Evolutionary conservation across 1,140 invertebrate species (phyloP).

Genomic region (Leptopilina boulardi): DNA sequence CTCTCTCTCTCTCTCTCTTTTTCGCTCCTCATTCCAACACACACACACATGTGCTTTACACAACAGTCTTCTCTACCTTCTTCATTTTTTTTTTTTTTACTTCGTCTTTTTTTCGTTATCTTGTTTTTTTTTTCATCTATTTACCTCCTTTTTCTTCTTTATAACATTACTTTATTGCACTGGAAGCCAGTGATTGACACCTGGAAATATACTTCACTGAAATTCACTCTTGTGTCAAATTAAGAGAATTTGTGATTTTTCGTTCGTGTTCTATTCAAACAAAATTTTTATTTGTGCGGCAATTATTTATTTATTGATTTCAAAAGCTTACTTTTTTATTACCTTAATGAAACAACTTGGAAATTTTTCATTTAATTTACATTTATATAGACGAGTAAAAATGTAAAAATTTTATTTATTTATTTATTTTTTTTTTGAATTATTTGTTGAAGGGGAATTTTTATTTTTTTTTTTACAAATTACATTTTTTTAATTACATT

Average conservation of each 20-base stretch:
- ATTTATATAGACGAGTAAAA: too few relatives aligned
- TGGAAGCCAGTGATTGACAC: constrained; percentile 42
- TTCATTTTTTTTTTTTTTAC: constrained; percentile 30
- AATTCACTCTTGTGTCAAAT: constrained; percentile 14
- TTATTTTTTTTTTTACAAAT: too few relatives aligned
- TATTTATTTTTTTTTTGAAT: too few relatives aligned
- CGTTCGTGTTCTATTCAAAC: background rate
- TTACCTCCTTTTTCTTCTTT: constrained; percentile 31
- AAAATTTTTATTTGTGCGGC: background rate
- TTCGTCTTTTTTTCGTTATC: background rate
- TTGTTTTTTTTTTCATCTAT: constrained; percentile 41
- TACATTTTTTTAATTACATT: too few relatives aligned
- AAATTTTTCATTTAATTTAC: background rate
- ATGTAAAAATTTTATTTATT: too few relatives aligned
- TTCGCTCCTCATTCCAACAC: constrained; percentile 38
- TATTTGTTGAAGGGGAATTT: too few relatives aligned
- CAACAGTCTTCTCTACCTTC: constrained; percentile 19
- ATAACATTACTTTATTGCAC: constrained; percentile 44
- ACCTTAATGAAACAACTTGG: background rate
- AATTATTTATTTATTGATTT: constrained; percentile 12
- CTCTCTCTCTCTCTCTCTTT: constrained; percentile 35
- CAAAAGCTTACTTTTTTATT: background rate
- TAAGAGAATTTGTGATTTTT: constrained; percentile 10
- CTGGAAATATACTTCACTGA: constrained; percentile 1
- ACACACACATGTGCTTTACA: constrained; percentile 36